Base-by-base conservation (phyloP, 1,140 invertebrate genomes). In the Mylabris phalerata region DNA sequence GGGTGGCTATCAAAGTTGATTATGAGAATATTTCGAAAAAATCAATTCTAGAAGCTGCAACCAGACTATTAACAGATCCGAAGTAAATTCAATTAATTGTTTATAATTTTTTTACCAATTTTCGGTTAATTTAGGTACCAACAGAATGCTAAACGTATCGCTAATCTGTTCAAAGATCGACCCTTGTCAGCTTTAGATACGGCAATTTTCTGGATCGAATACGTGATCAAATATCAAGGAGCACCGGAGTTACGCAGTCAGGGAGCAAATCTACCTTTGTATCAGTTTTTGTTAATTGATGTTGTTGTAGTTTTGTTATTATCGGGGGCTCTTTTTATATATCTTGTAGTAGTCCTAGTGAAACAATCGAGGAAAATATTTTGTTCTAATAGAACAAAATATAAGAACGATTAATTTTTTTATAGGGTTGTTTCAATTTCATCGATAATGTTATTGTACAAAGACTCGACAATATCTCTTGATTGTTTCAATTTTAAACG, bases 101-200 rank as follows among this genome's bases (percentile, higher is more conserved):
- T 19, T 19, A 19, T 19, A 19, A 2, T 19, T 19, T 19, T 19
- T 19, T 19, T 19, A 19, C 19, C 19, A 19, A 50, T 11, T 9
- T 32, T 25, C 19, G 10, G 11, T 6, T 10, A 40, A 19, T 19
- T 19, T 47, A 64, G 58, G 27, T 65, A 59, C 48, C 68, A 67
- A 13, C 25, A 72, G 46, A 76, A 74, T 40, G 79, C 77, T 0
- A 70, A 73, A 9, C 67, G 63, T 26, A 67, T 83, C n/a, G 84
- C 85, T 6, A 71, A 68, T 45, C 76, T 82, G 19, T 85, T 84
- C 69, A 72, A 75, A 13, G 88, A 91, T 72, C 78, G 83, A 45
- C 79, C 78, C 7, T 63, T 75, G n/a, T 70, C 71, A 2, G 82
- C 87, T 0, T 55, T 87, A 58, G 80, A 87, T 11, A 81, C 80